These are phyloP conservation scores for Propsilocerus akamusi DNA, from an alignment of 1,140 invertebrate genomes.

Conservation along the genomic window DNA sequence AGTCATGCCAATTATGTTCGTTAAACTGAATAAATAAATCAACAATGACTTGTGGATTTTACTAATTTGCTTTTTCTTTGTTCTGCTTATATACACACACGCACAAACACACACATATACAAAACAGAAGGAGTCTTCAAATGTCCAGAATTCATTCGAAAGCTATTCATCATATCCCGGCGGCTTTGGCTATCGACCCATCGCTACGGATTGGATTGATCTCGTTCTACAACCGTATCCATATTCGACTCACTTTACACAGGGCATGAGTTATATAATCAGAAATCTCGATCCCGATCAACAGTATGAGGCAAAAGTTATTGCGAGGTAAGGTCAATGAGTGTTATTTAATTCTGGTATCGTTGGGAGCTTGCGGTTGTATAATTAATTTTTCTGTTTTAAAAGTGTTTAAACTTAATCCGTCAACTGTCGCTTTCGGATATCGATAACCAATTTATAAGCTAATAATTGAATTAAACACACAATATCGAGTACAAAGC, in stretches of 20 bases:
- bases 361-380: not conserved
- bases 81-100: no score
- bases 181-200: conserved; percentile 8
- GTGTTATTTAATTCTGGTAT: not conserved
- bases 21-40: not conserved
- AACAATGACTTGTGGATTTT: not conserved
- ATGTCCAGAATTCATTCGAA: not conserved
- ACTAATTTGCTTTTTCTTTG: not conserved
- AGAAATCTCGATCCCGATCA: conserved; percentile 25
- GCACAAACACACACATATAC: no score
- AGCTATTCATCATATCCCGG: conserved; percentile 11
- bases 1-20: conserved; percentile 1
- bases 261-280: conserved; percentile 29
- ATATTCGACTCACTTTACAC: conserved; percentile 16
- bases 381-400: not conserved
- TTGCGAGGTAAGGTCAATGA: conserved; percentile 15
- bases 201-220: conserved; percentile 27
- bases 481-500: not conserved
- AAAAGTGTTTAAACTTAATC: not conserved
- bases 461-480: not conserved
- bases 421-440: not conserved
- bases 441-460: not conserved
- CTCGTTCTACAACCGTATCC: conserved; percentile 26
- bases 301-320: conserved; percentile 32
- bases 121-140: not conserved